phyloP scores from a whole-genome alignment of 2,888 invertebrate species.

The Harpagoxenus sublaevis region DNA sequence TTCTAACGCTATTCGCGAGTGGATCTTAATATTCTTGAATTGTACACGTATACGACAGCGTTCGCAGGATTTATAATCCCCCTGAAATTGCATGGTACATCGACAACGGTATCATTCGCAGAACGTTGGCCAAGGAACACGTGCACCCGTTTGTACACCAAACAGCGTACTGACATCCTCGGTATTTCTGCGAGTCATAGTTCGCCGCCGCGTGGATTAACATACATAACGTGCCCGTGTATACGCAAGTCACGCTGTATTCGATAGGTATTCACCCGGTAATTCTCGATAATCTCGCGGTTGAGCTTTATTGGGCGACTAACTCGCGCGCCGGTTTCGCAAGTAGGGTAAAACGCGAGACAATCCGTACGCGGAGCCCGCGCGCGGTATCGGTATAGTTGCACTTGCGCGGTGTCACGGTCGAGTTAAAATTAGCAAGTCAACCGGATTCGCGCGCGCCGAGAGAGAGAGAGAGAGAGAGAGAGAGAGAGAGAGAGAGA shows the following conservation, averaged over 20 bases:
- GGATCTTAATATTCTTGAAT: not conserved
- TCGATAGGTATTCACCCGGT: conserved; percentile 27
- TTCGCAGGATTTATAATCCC: conserved; percentile 3
- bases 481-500: conserved; percentile 35
- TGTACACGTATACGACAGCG: not conserved
- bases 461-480: conserved; percentile 45
- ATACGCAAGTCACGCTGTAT: conserved; percentile 43
- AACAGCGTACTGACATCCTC: conserved; percentile 18
- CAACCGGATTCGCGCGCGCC: conserved; percentile 82
- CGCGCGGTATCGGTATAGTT: conserved; percentile 65
- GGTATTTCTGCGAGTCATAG: conserved; percentile 39
- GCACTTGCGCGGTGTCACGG: conserved; percentile 84
- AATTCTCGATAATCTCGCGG: conserved; percentile 21
- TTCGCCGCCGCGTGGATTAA: conserved; percentile 38
- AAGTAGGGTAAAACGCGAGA: conserved; percentile 62
- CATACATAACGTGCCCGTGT: conserved; percentile 14
- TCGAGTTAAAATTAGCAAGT: conserved; percentile 86
- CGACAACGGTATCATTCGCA: conserved; percentile 32
- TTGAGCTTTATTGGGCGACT: not conserved
- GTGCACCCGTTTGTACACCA: conserved; percentile 23
- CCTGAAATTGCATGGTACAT: conserved; percentile 15
- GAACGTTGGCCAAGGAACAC: conserved; percentile 17
- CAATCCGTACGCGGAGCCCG: conserved; percentile 76
- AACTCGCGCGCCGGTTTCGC: not conserved
- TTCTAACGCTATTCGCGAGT: not conserved